Percentiles rank a stretch among this genome's conserved stretches.
Conservation (phyloP, 2,113 vertebrate species). For the Dissostichus mawsoni region DNA sequence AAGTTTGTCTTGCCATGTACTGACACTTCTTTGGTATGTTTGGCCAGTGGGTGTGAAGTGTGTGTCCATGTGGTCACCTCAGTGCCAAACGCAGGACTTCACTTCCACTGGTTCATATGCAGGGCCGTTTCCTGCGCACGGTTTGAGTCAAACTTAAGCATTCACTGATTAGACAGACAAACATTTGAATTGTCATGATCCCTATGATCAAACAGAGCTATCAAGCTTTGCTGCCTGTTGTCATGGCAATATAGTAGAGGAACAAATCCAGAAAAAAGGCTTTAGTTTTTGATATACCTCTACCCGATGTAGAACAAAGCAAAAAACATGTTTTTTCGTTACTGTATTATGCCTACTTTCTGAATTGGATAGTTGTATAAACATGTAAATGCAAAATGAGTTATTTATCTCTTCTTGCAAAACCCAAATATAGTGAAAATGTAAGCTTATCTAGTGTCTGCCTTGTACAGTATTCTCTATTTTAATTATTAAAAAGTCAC, state of each 20-base stretch:
- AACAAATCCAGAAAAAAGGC: no score
- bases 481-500: no score
- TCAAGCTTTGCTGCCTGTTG: neutral
- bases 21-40: conserved; percentile 27
- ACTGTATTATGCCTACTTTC: no score
- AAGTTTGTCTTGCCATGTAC: conserved; percentile 19
- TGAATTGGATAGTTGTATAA: no score
- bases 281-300: no score
- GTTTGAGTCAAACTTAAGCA: neutral
- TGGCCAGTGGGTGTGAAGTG: conserved; percentile 54
- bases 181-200: neutral
- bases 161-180: neutral
- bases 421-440: no score
- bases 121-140: neutral
- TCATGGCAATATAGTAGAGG: neutral
- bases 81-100: neutral
- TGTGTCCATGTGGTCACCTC: conserved; percentile 40
- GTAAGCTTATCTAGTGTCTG: no score
- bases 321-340: no score
- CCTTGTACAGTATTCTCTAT: no score
- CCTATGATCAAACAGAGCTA: neutral
- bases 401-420: no score
- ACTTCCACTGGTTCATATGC: neutral
- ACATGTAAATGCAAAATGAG: no score
- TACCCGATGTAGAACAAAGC: no score